Conservation (phyloP, 2,113 vertebrate genomes). For the Limnothrissa miodon region DNA sequence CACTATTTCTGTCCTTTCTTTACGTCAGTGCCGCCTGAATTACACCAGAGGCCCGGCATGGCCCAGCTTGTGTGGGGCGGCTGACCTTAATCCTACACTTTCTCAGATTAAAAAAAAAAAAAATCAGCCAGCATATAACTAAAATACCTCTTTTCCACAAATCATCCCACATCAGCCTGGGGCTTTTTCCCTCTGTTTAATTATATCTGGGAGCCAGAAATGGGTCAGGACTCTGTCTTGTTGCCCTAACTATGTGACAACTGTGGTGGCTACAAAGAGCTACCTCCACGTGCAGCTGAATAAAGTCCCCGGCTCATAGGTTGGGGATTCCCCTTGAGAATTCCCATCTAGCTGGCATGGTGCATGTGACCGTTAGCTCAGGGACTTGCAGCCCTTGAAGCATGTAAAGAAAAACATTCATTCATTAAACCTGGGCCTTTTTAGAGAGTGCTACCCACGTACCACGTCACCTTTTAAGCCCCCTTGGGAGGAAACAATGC, state of each 20-base stretch:
- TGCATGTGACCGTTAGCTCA: not conserved
- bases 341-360: not conserved
- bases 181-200: not conserved
- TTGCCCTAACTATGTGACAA: not conserved
- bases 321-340: not conserved
- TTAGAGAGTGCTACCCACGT: not conserved
- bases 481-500: not conserved
- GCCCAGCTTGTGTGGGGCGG: not conserved
- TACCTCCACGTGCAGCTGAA: not conserved
- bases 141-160: not conserved
- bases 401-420: not conserved
- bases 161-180: not conserved
- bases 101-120: constrained; percentile 1
- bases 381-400: not conserved
- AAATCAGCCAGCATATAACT: not conserved
- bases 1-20: constrained; percentile 5
- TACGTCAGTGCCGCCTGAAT: constrained; percentile 1
- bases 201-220: not conserved
- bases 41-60: constrained; percentile 5
- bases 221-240: not conserved
- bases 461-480: not conserved
- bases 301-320: not conserved
- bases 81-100: constrained; percentile 20
- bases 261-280: not conserved
- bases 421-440: constrained; percentile 7